Base-by-base conservation (phyloP, 2,888 invertebrate species). In the Drosophila mulleri region DNA sequence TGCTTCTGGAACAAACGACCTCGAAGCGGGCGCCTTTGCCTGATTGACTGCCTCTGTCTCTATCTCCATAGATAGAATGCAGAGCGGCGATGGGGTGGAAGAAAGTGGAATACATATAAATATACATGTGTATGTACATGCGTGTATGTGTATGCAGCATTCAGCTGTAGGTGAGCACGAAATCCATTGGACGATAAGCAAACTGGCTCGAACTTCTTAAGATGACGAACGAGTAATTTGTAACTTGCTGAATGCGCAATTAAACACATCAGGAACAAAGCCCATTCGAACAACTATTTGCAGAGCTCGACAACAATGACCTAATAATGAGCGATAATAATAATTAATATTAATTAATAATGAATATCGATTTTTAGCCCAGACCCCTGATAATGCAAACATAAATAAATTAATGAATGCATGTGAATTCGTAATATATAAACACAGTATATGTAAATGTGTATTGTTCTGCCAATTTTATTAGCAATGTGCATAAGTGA, bases 191-290 rank as follows among this genome's bases (percentile, higher is more conserved):
- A 20, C 37, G 37, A 44, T 67, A 67, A 58, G 26, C 41, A 16
- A 14, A 41, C 32, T 32, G 11, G 23, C 29, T 60, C 35, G 48
- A 71, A 45, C 32, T 44, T 42, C 54, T 71, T 44, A 44, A 56
- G 42, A 26, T 41, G 18, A 12, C 35, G 14, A 52, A 12, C 29
- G 35, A 2, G 20, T 45, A 29, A 39, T 52, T 37, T 53, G 35
- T 48, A 53, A 66, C 53, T 68, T 8, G 35, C 52, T 57, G 57
- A 64, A 45, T 72, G 64, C 57, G 57, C 72, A 64, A 58, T 71
- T 64, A 72, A 71, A 47, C 57, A 58, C 29, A 58, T 53, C 64
- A 64, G 14, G 47, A 14, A 7, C 11, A 1, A 23, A 50, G 23
- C n/a, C 42, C 41, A 50, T 61, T 42, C 14, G 20, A 32, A 1